Conservation (phyloP, 2,888 invertebrate genomes). For the Odontothrips loti region DNA sequence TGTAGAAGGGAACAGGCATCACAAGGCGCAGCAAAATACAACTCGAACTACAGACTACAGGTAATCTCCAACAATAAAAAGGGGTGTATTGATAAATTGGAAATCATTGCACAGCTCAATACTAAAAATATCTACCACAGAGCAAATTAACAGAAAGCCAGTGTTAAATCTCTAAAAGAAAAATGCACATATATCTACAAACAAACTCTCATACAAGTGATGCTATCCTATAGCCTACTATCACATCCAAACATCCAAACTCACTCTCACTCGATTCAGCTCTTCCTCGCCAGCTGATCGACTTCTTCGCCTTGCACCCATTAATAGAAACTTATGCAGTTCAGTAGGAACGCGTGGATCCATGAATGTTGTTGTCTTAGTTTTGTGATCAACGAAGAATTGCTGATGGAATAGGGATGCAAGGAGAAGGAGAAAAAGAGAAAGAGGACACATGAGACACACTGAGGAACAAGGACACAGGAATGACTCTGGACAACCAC, state of each 20-base stretch:
- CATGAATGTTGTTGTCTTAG: conserved; percentile 91
- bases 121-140: no score
- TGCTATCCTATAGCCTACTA: no score
- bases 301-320: conserved; percentile 42
- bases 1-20: conserved; percentile 38
- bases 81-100: no score
- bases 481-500: not conserved
- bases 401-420: conserved; percentile 45
- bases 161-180: not conserved
- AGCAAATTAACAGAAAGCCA: not conserved
- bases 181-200: not conserved
- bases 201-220: conserved; percentile 26
- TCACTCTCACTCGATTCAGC: conserved; percentile 39
- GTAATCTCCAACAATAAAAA: no score
- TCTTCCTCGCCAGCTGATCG: conserved; percentile 44
- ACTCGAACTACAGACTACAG: not conserved
- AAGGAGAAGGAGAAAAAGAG: conserved; percentile 28
- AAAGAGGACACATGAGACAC: conserved; percentile 29
- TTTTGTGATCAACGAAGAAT: conserved; percentile 95
- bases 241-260: conserved; percentile 29
- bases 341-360: conserved; percentile 93
- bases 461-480: conserved; percentile 27
- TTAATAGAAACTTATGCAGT: conserved; percentile 49
- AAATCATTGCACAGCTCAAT: no score
- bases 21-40: not conserved